Conservation (phyloP, 2,888 invertebrate species). For the Gymnosoma rotundatum region DNA sequence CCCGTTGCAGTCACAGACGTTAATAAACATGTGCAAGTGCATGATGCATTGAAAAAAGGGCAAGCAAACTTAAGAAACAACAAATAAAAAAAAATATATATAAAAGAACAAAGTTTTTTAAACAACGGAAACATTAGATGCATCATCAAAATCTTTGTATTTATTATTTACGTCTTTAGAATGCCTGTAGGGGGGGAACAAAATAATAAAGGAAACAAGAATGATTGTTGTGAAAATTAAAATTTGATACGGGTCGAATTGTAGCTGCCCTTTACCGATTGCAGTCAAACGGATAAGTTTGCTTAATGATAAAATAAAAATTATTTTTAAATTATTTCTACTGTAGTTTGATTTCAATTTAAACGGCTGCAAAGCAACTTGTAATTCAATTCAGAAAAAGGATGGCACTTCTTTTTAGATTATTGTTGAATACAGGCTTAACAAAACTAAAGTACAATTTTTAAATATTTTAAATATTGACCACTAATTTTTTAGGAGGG, state of each 20-base stretch:
- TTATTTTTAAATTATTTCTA: too few relatives aligned
- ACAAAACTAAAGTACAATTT: too few relatives aligned
- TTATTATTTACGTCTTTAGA: constrained; percentile 62
- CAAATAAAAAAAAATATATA: constrained; percentile 18
- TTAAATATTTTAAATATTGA: too few relatives aligned
- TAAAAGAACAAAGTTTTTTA: constrained; percentile 19
- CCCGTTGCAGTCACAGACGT: constrained; percentile 41
- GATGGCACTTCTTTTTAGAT: too few relatives aligned
- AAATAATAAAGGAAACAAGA: constrained; percentile 38
- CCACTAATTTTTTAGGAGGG: too few relatives aligned
- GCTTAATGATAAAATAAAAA: too few relatives aligned
- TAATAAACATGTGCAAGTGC: constrained; percentile 65
- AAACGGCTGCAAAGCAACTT: too few relatives aligned
- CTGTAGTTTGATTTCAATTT: too few relatives aligned
- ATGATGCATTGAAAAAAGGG: constrained; percentile 24
- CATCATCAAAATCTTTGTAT: constrained; percentile 68
- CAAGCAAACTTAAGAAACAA: constrained; percentile 28
- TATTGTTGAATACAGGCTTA: too few relatives aligned
- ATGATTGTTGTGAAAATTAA: constrained; percentile 23
- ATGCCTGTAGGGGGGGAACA: constrained; percentile 62
- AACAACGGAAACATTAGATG: constrained; percentile 69
- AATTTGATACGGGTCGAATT: constrained; percentile 48
- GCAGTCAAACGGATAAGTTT: background rate
- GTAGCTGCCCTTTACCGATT: constrained; percentile 28
- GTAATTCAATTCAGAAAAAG: too few relatives aligned